Evolutionary conservation across 2,113 vertebrate species (phyloP), one percentile per base, ranked within the genome.

Genomic region (Anthoscopus minutus): DNA sequence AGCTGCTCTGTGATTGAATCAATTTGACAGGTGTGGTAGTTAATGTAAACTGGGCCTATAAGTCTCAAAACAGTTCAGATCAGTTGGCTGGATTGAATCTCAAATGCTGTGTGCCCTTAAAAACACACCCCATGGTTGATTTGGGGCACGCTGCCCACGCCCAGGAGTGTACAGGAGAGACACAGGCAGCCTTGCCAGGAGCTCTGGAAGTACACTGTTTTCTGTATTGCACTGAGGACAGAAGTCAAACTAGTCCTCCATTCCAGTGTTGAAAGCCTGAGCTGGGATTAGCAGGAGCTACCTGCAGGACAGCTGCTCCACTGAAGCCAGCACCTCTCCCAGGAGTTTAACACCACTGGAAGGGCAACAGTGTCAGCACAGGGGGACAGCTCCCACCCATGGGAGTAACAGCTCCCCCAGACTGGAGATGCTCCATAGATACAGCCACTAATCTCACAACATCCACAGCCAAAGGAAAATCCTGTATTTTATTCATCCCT

Each of bases 351-450:
- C 13, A 17, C 37, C 40, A 13, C 7, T 8, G 77, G 23, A 91
- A n/a, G 11, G 56, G 81, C 0, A 1, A 27, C 45, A 25, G 17
- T 20, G 30, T 22, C 70, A 65, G 62, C 58, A n/a, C 31, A 38
- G 4, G 15, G 33, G 5, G 7, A 85, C 11, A 10, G n/a, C 33
- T 84, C 38, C 53, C 0, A 0, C n/a, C 24, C 3, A 0, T 0
- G 3, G 18, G 25, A 87, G 35, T 15, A 19, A 6, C 33, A 71
- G 56, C 40, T 77, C 11, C 6, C 50, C 66, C 27, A 53, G n/a
- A 61, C 15, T 3, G 14, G 44, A 86, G 33, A 77, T 13, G 4
- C 23, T 87, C 53, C 0, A 0, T 28, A 69, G 78, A 74, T 45
- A 86, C 1, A 7, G 50, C 3, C 53, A 33, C 47, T 67, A 53